Evolutionary conservation across 2,888 invertebrate genomes (phyloP).

Genomic region (Nebria salina): DNA sequence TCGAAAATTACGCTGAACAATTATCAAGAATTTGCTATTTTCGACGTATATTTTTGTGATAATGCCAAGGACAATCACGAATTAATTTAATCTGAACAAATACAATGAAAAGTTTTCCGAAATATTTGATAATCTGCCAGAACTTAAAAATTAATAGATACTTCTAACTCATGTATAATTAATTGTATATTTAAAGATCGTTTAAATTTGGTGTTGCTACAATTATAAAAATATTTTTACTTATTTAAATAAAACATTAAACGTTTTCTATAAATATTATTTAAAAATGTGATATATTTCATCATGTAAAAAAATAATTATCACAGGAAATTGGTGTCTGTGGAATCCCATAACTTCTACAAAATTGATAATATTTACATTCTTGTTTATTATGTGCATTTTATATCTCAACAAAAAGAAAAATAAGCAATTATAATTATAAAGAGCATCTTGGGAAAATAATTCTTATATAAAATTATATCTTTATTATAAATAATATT

Average conservation of each 20-base stretch:
- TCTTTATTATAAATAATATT: neutral
- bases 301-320: neutral
- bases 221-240: too few species aligned
- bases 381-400: neutral
- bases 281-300: neutral
- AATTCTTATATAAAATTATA: neutral
- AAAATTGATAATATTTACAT: neutral
- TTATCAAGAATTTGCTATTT: neutral
- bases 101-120: neutral
- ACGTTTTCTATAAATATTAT: too few species aligned
- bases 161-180: neutral
- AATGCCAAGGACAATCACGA: neutral
- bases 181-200: too few species aligned
- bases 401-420: neutral
- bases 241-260: too few species aligned
- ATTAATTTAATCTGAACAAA: neutral
- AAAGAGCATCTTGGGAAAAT: neutral
- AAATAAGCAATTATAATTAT: neutral
- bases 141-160: neutral
- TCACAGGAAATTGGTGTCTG: neutral
- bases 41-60: neutral
- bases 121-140: neutral
- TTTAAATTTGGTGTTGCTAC: too few species aligned
- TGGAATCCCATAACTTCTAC: neutral
- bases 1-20: too few species aligned